Base-by-base conservation (phyloP, 2,797 vertebrate species). In the Ciconia nigra region DNA sequence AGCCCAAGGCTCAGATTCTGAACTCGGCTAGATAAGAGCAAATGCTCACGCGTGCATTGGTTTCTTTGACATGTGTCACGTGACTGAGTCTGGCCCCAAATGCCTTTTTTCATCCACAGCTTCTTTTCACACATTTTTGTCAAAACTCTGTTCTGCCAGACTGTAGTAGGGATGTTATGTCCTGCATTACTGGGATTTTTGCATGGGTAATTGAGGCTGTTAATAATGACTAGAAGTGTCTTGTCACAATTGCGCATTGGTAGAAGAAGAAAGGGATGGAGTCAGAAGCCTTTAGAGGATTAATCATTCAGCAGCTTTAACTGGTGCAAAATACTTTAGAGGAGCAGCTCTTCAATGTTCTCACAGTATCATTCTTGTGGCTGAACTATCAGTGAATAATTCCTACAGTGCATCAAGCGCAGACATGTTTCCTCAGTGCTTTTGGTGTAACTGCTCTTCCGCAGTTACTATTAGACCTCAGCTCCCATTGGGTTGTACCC, bases 261-360 rank as follows among this genome's bases (percentile, higher is more conserved):
- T 67, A 73, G 93, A 89, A 94, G 59, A 80, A 89, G 42, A 85
- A 81, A 93, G 42, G 28, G 17, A 77, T 39, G n/a, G 37, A 82
- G 69, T n/a, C 74, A 72, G 81, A 92, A 94, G 79, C 61, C 54
- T 95, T 78, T 42, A 93, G 51, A 95, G 65, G 52, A 69, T 89
- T 89, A 94, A 92, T 92, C 83, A 89, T 78, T 87, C 72, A 85
- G 81, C 88, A 91, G 82, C 46, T 87, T 95, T 87, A 90, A 70
- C n/a, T 62, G 61, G 46, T 71, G 81, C 67, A 87, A 63, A 83
- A 58, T 54, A 16, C 47, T 71, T 55, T 49, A 26, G 44, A 93
- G 54, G 51, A 95, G 55, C 76, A 74, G 61, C 44, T 87, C 82
- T 92, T 95, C 65, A 52, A 16, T 62, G 8, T 84, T 80, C 83